A percentile compares a stretch with the other conserved stretches of the same genome.
phyloP scores from a whole-genome alignment of 2,113 vertebrate species.

The Lipophrys pholis region DNA sequence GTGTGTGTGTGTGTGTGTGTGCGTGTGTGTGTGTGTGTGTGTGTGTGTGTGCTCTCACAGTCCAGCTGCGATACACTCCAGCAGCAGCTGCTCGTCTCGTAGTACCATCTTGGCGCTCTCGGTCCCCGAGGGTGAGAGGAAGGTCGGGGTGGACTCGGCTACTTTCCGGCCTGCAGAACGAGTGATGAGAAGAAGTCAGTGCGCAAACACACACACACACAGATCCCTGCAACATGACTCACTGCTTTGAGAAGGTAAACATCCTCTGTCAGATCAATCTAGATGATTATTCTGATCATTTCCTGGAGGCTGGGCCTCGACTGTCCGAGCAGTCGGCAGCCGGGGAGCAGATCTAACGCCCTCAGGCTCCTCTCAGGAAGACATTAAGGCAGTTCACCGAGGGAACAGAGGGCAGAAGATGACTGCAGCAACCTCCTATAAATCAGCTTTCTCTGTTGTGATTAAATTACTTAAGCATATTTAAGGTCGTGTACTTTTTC shows the following conservation, averaged over 20 bases:
- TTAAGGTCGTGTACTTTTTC: neutral
- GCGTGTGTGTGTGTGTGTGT: no score
- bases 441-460: constrained; percentile 4
- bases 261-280: constrained; percentile 12
- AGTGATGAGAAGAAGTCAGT: neutral
- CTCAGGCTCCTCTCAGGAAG: constrained; percentile 47
- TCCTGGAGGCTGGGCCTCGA: neutral
- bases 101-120: constrained; percentile 95
- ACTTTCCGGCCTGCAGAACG: constrained; percentile 88
- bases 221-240: constrained; percentile 2
- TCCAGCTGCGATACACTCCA: constrained; percentile 97
- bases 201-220: constrained; percentile 13
- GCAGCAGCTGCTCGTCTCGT: constrained; percentile 89
- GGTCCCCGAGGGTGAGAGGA: constrained; percentile 90
- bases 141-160: constrained; percentile 89
- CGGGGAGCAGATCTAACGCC: constrained; percentile 8
- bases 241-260: constrained; percentile 6
- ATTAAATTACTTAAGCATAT: constrained; percentile 12
- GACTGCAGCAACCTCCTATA: constrained; percentile 4
- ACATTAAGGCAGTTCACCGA: constrained; percentile 33
- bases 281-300: constrained; percentile 29
- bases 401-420: constrained; percentile 21
- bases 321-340: constrained; percentile 4
- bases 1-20: no score
- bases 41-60: constrained; percentile 79